phyloP scores from a whole-genome alignment of 1,140 invertebrate species.

The Papilio xuthus region DNA sequence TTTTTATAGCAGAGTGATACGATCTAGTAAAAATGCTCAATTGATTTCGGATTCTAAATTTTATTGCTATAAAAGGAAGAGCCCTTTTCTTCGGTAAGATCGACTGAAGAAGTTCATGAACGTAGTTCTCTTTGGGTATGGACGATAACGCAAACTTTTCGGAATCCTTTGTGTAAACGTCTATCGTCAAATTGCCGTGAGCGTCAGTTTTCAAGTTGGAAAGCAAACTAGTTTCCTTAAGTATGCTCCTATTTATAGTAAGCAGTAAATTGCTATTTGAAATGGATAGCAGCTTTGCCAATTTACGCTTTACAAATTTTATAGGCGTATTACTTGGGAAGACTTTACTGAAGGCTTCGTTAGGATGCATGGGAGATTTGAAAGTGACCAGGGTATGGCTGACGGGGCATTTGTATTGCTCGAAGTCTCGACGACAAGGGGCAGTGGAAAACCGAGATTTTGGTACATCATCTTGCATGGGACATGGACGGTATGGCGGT shows the following conservation, averaged over 20 bases:
- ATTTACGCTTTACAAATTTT: conserved; percentile 73
- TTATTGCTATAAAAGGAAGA: conserved; percentile 74
- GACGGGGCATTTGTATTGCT: conserved; percentile 68
- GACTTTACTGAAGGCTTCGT: conserved; percentile 71
- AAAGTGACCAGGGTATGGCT: conserved; percentile 65
- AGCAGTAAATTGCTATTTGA: conserved; percentile 69
- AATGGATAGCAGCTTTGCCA: conserved; percentile 70
- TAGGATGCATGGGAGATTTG: conserved; percentile 62
- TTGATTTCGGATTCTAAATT: conserved; percentile 76
- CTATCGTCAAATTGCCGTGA: conserved; percentile 63
- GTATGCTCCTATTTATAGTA: conserved; percentile 71
- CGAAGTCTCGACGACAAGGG: conserved; percentile 60
- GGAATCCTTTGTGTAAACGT: conserved; percentile 71
- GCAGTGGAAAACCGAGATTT: conserved; percentile 65
- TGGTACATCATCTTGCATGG: conserved; percentile 50
- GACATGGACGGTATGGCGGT: conserved; percentile 58
- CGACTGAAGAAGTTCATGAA: conserved; percentile 68
- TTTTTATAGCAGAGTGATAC: conserved; percentile 72
- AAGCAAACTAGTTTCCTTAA: conserved; percentile 68
- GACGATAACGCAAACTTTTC: conserved; percentile 67
- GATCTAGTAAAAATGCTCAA: conserved; percentile 74
- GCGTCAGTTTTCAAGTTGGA: conserved; percentile 69
- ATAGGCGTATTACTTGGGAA: conserved; percentile 72
- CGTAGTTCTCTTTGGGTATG: conserved; percentile 70
- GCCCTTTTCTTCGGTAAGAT: conserved; percentile 68